phyloP scores from a whole-genome alignment of 2,113 vertebrate species.

The Sinocyclocheilus maitianheensis region DNA sequence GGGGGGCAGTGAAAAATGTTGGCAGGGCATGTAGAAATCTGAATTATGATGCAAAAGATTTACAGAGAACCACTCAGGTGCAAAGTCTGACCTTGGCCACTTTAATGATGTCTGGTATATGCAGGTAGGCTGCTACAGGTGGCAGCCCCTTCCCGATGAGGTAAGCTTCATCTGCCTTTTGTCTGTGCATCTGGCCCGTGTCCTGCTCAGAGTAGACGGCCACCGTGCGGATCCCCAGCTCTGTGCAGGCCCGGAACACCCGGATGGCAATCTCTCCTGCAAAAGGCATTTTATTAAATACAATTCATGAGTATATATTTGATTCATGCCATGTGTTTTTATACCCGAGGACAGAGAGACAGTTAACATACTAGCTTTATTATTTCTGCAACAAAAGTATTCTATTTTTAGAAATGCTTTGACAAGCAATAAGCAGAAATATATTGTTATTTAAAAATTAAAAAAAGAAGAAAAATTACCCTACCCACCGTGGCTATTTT shows the following conservation, averaged over 20 bases:
- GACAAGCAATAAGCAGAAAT: too few relatives aligned
- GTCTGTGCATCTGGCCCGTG: conserved; percentile 92
- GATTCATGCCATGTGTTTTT: neutral
- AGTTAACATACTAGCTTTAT: neutral
- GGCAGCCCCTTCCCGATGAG: conserved; percentile 87
- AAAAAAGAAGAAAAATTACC: too few relatives aligned
- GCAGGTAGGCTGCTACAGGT: conserved; percentile 88
- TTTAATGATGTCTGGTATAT: conserved; percentile 91
- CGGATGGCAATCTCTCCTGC: conserved; percentile 91
- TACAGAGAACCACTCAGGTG: neutral
- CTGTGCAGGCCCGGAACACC: conserved; percentile 90
- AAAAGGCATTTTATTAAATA: conserved; percentile 4
- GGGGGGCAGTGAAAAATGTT: neutral
- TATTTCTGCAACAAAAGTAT: neutral
- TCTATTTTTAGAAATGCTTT: neutral
- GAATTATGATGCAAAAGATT: neutral
- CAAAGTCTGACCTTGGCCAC: conserved; percentile 84
- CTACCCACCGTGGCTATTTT: too few relatives aligned
- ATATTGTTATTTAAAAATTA: too few relatives aligned
- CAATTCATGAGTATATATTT: conserved; percentile 16
- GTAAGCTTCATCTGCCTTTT: conserved; percentile 93
- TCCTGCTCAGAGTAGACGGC: conserved; percentile 85
- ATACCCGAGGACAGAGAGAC: neutral
- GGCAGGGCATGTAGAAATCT: neutral
- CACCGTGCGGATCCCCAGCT: conserved; percentile 85